Evolutionary conservation across 2,888 invertebrate genomes (phyloP), one percentile per base, ranked within the genome.

Genomic region (Lysandra bellargus): DNA sequence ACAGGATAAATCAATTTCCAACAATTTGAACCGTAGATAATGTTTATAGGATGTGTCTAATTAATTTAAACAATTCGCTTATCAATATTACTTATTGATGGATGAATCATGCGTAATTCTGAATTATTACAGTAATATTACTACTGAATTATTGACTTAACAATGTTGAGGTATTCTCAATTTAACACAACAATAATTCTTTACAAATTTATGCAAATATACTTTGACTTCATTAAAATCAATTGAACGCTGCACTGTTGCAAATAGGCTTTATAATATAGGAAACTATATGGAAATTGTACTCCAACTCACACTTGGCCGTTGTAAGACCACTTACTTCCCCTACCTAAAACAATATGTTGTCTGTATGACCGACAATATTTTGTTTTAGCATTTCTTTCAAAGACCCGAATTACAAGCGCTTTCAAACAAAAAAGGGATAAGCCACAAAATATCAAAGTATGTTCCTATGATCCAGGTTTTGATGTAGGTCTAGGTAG

Each of bases 1-100:
- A 69, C 64, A 64, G 64, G 64, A 69, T 69, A 33, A 69, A 69
- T 69, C 30, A 64, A 64, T 14, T 61, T 69, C 69, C 17, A 69
- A 33, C 33, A 69, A 69, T 69, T 69, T 69, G 33, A 69, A 69
- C 69, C 33, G 69, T 14, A 64, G 64, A 64, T 64, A 61, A 64
- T 12, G 30, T 2, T 30, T 33, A 69, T 69, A 69, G 33, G 69
- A 69, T 69, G 69, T 69, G 69, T 69, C 33, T 69, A 69, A 69
- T 37, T 69, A 69, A 69, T 69, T 69, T 14, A 69, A 69, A 37
- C 69, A 14, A 69, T 69, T 69, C 33, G 37, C 69, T 69, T 69
- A 69, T 69, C 69, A 69, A 33, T 37, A 37, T 64, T 33, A 37
- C 33, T 69, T 69, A 69, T 33, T 69, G 14, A 14, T 64, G 33